Evolutionary conservation across 2,113 vertebrate genomes (phyloP), one percentile per base, ranked within the genome.

Genomic region (Phoenicopterus ruber): DNA sequence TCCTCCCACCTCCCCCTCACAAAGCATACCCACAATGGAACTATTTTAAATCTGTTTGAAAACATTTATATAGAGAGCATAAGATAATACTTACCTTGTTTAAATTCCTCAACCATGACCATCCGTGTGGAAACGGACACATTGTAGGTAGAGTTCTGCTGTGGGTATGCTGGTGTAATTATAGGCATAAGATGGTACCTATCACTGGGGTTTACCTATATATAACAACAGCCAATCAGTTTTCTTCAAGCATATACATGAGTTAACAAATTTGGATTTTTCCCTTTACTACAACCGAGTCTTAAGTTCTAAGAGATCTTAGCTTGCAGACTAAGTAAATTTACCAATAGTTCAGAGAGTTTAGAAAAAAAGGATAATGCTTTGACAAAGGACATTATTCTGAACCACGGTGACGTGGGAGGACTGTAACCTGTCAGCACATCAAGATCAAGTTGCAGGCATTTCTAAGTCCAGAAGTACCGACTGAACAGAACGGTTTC

Each of bases 171-270:
- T 96, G 99, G 99, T 96, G 99, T 99, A 97, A 99, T 99, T 98
- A 99, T 99, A 97, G 99, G 99, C 99, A 99, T 99, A 96, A 99
- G 98, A 98, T 99, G 99, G 98, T 98, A 99, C 96, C 99, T 98
- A 98, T 99, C 99, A 98, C 98, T 99, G 93, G 97, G 98, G 91
- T 98, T 99, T 94, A 99, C 98, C 99, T 99, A 98, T 74, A 95
- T 97, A 98, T 97, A 98, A 98, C 94, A 98, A 98, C 98, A 98
- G 98, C 98, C 98, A 98, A 98, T 98, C 98, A 98, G 98, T 98
- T 98, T 97, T 97, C 97, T 98, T 98, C 97, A 98, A 98, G 97
- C 94, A 98, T 63, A 98, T 70, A 98, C 73, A 96, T 92, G 73
- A 97, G 90, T 97, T 95, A 91, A 94, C 96, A 98, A 98, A 93